Evolutionary conservation across 2,113 vertebrate genomes (phyloP).

Genomic region (Centropus unirufus): DNA sequence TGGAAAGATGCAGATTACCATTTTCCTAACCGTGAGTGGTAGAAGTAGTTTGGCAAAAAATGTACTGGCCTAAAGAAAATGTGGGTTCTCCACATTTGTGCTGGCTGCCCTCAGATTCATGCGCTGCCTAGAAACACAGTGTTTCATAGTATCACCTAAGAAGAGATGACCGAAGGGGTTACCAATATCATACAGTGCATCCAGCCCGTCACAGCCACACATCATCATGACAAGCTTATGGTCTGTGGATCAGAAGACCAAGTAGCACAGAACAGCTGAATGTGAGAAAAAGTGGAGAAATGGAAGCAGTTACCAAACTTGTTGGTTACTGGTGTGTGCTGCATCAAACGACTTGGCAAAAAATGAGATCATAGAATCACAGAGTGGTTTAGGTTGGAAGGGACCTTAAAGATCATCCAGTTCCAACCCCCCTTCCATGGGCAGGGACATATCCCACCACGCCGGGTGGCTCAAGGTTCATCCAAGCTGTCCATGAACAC

Average conservation of each 20-base stretch:
- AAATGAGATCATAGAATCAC: background rate
- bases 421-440: too few relatives aligned
- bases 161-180: background rate
- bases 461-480: too few relatives aligned
- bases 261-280: background rate
- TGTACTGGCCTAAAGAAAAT: background rate
- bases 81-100: background rate
- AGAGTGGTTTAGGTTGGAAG: too few relatives aligned
- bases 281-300: background rate
- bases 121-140: background rate
- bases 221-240: background rate
- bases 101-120: background rate
- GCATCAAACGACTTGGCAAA: slow-evolving; percentile 12
- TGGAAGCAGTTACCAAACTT: background rate
- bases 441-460: too few relatives aligned
- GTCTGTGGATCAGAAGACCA: background rate
- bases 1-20: background rate
- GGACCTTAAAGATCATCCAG: too few relatives aligned
- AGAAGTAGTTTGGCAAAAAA: background rate
- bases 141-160: background rate
- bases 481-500: too few relatives aligned
- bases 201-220: background rate
- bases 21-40: background rate
- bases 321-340: slow-evolving; percentile 9
- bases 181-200: background rate